Conservation (phyloP, 2,888 invertebrate species). For the Ditylenchus weischeri region DNA sequence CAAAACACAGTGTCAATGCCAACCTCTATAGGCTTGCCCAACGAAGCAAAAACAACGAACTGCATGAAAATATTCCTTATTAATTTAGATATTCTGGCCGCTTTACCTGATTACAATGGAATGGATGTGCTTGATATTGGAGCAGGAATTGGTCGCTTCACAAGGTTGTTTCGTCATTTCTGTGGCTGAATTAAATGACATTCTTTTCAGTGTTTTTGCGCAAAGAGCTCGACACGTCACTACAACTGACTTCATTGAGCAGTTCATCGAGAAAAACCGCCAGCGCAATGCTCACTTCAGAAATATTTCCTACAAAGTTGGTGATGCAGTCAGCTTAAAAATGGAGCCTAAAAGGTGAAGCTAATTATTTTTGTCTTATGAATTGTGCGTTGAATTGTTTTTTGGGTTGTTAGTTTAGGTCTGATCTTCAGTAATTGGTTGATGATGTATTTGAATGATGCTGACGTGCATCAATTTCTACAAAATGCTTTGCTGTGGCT, state of each 20-base stretch:
- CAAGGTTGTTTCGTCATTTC: background rate
- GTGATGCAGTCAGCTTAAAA: constrained; percentile 63
- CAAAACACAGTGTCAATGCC: no score
- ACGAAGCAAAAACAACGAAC: no score
- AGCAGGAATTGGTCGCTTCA: constrained; percentile 64
- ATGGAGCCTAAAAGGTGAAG: constrained; percentile 57
- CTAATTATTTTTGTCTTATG: constrained; percentile 3
- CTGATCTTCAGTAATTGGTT: constrained; percentile 67
- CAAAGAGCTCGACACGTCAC: constrained; percentile 61
- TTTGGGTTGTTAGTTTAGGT: constrained; percentile 60
- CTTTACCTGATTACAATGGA: constrained; percentile 61
- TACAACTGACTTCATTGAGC: constrained; percentile 65
- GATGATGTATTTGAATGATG: constrained; percentile 65
- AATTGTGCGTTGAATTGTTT: constrained; percentile 10
- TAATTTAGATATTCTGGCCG: constrained; percentile 62
- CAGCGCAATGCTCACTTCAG: constrained; percentile 60
- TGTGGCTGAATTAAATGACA: no score
- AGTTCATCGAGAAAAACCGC: constrained; percentile 63
- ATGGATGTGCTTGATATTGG: constrained; percentile 64
- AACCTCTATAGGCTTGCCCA: no score
- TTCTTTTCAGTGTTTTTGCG: constrained; percentile 59
- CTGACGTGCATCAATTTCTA: constrained; percentile 61
- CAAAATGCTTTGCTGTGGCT: constrained; percentile 63
- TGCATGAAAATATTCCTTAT: no score
- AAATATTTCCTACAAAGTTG: constrained; percentile 62